Evolutionary conservation across 2,113 vertebrate genomes (phyloP).

Genomic region (Thomomys bottae): DNA sequence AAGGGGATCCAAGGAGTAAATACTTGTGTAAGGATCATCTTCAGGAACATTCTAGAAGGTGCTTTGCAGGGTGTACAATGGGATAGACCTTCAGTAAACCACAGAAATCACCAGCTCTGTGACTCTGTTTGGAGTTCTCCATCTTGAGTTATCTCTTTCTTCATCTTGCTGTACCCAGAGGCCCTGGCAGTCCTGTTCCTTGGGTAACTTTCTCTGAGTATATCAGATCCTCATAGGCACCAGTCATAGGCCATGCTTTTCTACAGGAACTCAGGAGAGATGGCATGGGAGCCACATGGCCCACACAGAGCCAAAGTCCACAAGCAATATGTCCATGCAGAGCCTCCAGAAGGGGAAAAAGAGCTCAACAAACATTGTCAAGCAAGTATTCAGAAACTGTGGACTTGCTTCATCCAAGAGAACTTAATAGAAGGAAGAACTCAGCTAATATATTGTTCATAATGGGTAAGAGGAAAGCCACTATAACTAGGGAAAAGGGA

Average conservation of each 20-base stretch:
- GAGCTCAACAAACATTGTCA: neutral
- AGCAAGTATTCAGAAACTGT: constrained; percentile 26
- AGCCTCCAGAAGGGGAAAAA: neutral
- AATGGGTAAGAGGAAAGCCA: constrained; percentile 63
- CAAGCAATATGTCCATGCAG: neutral
- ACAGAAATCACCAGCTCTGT: neutral
- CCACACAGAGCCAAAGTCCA: neutral
- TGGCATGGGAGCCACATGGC: too few species aligned
- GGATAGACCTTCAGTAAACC: neutral
- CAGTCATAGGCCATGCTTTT: neutral
- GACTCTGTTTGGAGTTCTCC: too few species aligned
- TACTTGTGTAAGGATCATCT: neutral
- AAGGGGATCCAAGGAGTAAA: neutral
- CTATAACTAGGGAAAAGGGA: constrained; percentile 45
- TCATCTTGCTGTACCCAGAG: neutral
- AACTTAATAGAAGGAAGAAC: constrained; percentile 45
- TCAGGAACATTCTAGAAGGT: neutral
- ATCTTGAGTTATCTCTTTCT: neutral
- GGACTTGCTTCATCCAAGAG: constrained; percentile 45
- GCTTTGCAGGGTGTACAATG: neutral
- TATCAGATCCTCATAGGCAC: neutral
- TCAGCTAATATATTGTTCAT: constrained; percentile 50
- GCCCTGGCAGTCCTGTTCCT: neutral
- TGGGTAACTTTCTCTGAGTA: neutral
- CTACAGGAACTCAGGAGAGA: neutral